Percentiles rank a stretch among this genome's conserved stretches.
These are phyloP conservation scores for Cyclophora punctaria DNA, from an alignment of 2,888 invertebrate genomes.

Conservation along the genomic window DNA sequence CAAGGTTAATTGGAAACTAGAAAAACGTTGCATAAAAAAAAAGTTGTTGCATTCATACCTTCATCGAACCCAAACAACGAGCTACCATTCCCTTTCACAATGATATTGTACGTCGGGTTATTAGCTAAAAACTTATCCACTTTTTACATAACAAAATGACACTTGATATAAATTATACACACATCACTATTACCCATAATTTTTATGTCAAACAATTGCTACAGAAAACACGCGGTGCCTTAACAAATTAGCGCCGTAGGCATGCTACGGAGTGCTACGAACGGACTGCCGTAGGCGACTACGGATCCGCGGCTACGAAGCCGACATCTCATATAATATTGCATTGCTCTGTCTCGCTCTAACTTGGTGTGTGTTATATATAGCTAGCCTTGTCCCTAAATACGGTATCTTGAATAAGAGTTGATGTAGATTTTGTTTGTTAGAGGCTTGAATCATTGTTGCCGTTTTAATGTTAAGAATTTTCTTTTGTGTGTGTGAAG, in stretches of 20 bases:
- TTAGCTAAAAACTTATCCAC: constrained; percentile 66
- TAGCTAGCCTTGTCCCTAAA: constrained; percentile 33
- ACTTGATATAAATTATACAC: constrained; percentile 32
- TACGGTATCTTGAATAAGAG: constrained; percentile 43
- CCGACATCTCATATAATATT: constrained; percentile 20
- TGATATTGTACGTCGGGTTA: constrained; percentile 69
- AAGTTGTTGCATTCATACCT: constrained; percentile 35
- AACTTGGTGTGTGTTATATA: constrained; percentile 18
- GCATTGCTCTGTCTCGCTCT: constrained; percentile 15
- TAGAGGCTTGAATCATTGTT: constrained; percentile 58
- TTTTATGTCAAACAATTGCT: constrained; percentile 7
- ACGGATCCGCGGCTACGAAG: constrained; percentile 29
- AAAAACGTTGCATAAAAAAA: too few relatives aligned
- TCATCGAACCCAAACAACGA: constrained; percentile 58
- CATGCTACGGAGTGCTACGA: constrained; percentile 55
- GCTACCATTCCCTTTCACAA: constrained; percentile 66
- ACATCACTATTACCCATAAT: constrained; percentile 25
- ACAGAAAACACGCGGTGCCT: constrained; percentile 13
- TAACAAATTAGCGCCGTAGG: constrained; percentile 34
- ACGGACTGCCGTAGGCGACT: constrained; percentile 49
- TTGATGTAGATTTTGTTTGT: constrained; percentile 49
- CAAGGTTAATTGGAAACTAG: too few relatives aligned
- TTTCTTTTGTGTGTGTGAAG: constrained; percentile 18
- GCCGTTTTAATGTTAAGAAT: constrained; percentile 41
- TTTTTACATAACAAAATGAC: constrained; percentile 63